Evolutionary conservation across 1,140 invertebrate species (phyloP).

Genomic region (Lepidostoma basale): DNA sequence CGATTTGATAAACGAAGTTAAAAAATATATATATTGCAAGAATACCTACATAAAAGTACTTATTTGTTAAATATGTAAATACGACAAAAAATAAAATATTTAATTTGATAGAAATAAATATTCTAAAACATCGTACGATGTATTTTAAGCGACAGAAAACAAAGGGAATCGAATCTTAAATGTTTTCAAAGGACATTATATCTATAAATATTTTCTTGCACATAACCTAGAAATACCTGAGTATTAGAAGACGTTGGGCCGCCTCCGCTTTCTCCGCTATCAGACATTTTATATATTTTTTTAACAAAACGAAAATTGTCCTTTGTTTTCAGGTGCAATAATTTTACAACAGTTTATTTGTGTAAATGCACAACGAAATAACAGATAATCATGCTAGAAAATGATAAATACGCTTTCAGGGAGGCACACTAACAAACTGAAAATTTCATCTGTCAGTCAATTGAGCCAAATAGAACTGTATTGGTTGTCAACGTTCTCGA

Average conservation of each 20-base stretch:
- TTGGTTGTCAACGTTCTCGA: not conserved
- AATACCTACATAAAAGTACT: too few species aligned
- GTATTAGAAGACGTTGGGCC: not conserved
- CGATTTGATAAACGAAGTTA: too few species aligned
- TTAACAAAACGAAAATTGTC: not conserved
- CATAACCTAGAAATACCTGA: slow-evolving; percentile 28
- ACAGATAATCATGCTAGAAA: slow-evolving; percentile 7
- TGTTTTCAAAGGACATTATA: too few species aligned
- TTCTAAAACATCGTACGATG: too few species aligned
- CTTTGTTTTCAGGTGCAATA: not conserved
- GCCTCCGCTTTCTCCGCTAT: not conserved
- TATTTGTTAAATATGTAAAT: too few species aligned
- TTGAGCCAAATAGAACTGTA: too few species aligned
- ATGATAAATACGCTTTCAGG: not conserved
- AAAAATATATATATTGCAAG: too few species aligned
- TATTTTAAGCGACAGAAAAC: too few species aligned
- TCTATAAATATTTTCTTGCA: slow-evolving; percentile 6
- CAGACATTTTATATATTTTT: slow-evolving; percentile 5
- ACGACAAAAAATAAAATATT: too few species aligned
- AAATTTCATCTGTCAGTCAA: not conserved
- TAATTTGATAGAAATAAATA: too few species aligned
- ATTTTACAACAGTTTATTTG: not conserved
- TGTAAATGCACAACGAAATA: not conserved
- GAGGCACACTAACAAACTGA: not conserved
- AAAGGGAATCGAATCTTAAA: too few species aligned